Evolutionary conservation across 2,113 vertebrate genomes (phyloP), one percentile per base, ranked within the genome.

Genomic region (Tachycineta bicolor): DNA sequence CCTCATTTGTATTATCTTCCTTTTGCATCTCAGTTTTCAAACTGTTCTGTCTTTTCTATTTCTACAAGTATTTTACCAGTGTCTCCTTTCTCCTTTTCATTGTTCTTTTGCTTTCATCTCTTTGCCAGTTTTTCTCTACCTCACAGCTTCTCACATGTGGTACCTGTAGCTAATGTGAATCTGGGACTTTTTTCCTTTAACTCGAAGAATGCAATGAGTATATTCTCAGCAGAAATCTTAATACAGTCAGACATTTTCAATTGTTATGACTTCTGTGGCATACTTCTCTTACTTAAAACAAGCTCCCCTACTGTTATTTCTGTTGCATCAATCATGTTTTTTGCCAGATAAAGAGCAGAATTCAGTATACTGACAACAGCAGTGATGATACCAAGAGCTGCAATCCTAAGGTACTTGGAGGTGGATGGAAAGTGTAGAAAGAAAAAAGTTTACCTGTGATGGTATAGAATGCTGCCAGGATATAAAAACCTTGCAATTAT

Each of bases 381-480:
- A 81, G 17, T 53, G 39, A 59, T 83, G 65, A 71, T 46, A 14
- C 25, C 65, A 41, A 83, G 49, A 89, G 39, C 47, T 86, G 31
- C 74, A 81, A 13, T 93, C 46, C 64, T 63, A 56, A 41, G 64
- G 46, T 86, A 67, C 11, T 41, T 81, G 43, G 1, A 23, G 49
- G 43, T 87, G 43, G 46, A 58, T 87, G 49, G 60, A 80, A 90
- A 19, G 16, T 87, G 23, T 78, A 70, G 64, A 83, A 89, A 55
- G 39, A 65, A 90, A 10, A 60, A 60, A 15, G 14, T 52, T 59
- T 44, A 26, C 9, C 63, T 94, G 67, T 12, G 14, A 50, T 83
- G 63, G 70, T 96, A 44, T 83, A 91, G 91, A 95, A 67, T 75
- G 11, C 46, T 96, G 74, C 14, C 89, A 81, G 59, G 39, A 69